phyloP scores from a whole-genome alignment of 1,140 invertebrate genomes.

The Probaryconus sp. region DNA sequence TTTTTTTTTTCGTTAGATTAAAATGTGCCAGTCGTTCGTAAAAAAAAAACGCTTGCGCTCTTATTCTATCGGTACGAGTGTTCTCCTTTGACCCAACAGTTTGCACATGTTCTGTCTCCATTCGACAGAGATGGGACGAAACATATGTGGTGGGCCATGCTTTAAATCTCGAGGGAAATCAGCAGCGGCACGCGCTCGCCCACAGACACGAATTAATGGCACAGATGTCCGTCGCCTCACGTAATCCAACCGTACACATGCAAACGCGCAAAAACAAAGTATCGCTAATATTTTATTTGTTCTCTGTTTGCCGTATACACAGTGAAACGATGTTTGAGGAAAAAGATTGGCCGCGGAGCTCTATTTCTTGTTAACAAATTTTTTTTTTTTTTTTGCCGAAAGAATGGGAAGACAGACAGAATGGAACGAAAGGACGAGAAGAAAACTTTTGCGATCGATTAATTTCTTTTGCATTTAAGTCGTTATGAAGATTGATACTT shows the following conservation, averaged over 20 bases:
- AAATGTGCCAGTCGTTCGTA: not conserved
- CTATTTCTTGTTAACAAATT: no score
- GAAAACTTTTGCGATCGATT: no score
- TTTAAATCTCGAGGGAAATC: slow-evolving; percentile 53
- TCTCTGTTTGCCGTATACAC: not conserved
- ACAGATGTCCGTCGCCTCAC: slow-evolving; percentile 42
- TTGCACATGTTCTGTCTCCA: not conserved
- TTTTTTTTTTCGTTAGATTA: slow-evolving; percentile 14
- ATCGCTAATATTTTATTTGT: slow-evolving; percentile 52
- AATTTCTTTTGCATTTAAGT: no score
- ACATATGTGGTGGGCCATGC: slow-evolving; percentile 36
- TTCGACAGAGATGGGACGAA: slow-evolving; percentile 10
- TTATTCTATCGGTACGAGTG: not conserved
- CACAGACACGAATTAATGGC: slow-evolving; percentile 41
- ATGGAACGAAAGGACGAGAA: no score
- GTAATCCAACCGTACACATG: slow-evolving; percentile 43
- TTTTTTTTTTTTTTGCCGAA: no score
- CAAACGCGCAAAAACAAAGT: slow-evolving; percentile 42
- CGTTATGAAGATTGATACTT: no score
- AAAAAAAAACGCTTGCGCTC: no score
- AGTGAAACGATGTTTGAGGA: no score
- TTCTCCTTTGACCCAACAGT: not conserved
- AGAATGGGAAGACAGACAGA: no score
- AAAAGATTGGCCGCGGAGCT: not conserved
- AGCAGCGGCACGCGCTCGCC: slow-evolving; percentile 46